Evolutionary conservation across 2,797 vertebrate genomes (phyloP).

Genomic region (Lithobates pipiens): DNA sequence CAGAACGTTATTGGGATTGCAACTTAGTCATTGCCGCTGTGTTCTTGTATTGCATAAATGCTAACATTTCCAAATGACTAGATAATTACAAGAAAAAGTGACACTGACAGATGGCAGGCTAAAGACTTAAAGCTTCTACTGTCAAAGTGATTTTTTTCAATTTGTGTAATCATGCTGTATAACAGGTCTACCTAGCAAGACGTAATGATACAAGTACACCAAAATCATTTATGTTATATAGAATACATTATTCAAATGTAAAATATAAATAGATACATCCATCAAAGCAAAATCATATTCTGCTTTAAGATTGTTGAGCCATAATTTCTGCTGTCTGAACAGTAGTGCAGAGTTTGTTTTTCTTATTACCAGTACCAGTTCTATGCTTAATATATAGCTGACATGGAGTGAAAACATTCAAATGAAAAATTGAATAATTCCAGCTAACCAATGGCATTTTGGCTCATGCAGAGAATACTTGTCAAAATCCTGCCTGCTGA

Average conservation of each 20-base stretch:
- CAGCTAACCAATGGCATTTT: not conserved
- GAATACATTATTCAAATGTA: not conserved
- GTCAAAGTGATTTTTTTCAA: conserved; percentile 47
- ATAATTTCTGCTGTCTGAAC: not conserved
- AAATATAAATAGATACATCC: conserved; percentile 2
- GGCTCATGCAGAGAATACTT: not conserved
- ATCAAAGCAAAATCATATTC: not conserved
- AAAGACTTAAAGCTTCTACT: conserved; percentile 45
- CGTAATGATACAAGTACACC: not conserved
- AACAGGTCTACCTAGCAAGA: conserved; percentile 44
- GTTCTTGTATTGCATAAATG: conserved; percentile 34
- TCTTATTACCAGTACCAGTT: not conserved
- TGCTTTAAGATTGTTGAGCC: not conserved
- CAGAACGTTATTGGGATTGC: not conserved
- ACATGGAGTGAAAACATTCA: not conserved
- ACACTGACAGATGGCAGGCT: conserved; percentile 48
- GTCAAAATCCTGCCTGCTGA: not conserved
- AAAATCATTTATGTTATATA: conserved; percentile 1
- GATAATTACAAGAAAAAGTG: conserved; percentile 30
- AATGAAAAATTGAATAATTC: not conserved
- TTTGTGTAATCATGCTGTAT: conserved; percentile 34
- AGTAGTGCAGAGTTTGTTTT: not conserved
- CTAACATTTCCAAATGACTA: conserved; percentile 50
- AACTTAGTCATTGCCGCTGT: conserved; percentile 2
- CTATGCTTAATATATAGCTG: not conserved